Evolutionary conservation across 2,888 invertebrate genomes (phyloP), one percentile per base, ranked within the genome.

Genomic region (Zhuqinia jingwanae): DNA sequence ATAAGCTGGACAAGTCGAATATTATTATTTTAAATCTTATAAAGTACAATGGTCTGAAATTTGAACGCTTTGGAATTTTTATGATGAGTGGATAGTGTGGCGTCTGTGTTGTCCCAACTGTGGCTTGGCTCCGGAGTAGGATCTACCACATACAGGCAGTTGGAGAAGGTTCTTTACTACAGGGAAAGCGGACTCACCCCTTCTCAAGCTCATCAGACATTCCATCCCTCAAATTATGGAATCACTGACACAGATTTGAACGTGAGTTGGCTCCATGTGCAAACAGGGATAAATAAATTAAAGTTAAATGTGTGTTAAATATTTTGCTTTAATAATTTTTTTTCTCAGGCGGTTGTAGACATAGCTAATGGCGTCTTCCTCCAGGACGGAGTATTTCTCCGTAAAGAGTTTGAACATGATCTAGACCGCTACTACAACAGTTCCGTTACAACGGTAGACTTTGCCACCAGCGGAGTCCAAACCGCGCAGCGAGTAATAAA

Each of bases 41-140:
- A n/a, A n/a, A n/a, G n/a, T n/a, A 36, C 36, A 36, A 36, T 36
- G 36, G 36, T 36, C 8, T 36, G 3, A 36, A 36, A 36, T 3
- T 36, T 36, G 36, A 8, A 36, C 36, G 8, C 3, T 36, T 73
- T n/a, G 1, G 5, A 36, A 10, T 63, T 53, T 79, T 73, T 63
- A 30, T 63, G 47, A 47, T 87, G 65, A 83, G 60, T 90, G 89
- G 83, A 84, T 88, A 91, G 91, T 82, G 89, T 92, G 6, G 90
- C 91, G 17, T 90, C 90, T 0, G 91, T 91, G 8, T 85, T 92
- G 60, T 91, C 91, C 13, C 91, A 91, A 87, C 85, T 92, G n/a
- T 92, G 91, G 90, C 88, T 92, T 20, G 92, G 92, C 6, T 90
- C 92, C 1, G 91, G 91, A 8, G 88, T 89, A 20, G 90, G 89